Percentiles rank a stretch among this genome's conserved stretches.
These are phyloP conservation scores for Phenganax stokvisi DNA, from an alignment of 92 coral and sea anemone species.

Conservation along the genomic window DNA sequence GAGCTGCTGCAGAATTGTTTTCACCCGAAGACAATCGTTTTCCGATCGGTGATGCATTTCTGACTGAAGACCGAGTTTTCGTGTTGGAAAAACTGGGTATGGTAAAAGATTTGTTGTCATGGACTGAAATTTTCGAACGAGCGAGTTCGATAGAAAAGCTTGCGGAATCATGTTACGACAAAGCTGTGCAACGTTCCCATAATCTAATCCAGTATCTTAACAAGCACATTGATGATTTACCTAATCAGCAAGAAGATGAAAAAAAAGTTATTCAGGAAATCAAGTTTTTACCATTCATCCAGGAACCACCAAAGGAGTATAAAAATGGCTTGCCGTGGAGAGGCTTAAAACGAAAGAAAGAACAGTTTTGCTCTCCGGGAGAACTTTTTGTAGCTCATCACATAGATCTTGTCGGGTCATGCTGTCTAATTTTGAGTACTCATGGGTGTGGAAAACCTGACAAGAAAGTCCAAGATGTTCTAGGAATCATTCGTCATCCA, in stretches of 20 bases:
- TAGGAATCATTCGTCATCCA: conserved; percentile 54
- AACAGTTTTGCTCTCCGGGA: conserved; percentile 40
- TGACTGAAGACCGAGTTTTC: conserved; percentile 59
- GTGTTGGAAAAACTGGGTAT: conserved; percentile 64
- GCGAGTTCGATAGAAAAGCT: conserved; percentile 59
- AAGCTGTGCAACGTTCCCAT: conserved; percentile 51
- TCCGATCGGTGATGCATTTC: conserved; percentile 62
- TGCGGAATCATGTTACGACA: conserved; percentile 39
- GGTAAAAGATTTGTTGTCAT: conserved; percentile 51
- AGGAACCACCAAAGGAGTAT: conserved; percentile 46
- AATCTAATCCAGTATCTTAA: conserved; percentile 46
- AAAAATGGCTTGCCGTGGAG: conserved; percentile 55
- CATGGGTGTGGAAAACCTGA: conserved; percentile 61
- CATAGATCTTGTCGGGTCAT: conserved; percentile 54
- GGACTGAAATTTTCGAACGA: conserved; percentile 66
- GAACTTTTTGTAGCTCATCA: conserved; percentile 54
- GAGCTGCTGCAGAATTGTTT: conserved; percentile 60
- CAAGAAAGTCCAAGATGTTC: conserved; percentile 39
- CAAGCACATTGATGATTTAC: conserved; percentile 37
- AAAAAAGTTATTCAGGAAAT: conserved; percentile 39
- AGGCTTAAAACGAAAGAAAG: conserved; percentile 45
- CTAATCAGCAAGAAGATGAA: not conserved
- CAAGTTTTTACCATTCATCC: conserved; percentile 61
- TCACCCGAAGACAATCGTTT: conserved; percentile 59
- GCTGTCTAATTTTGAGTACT: conserved; percentile 59